Conservation (phyloP, 2,113 vertebrate species). For the Psophia crepitans region DNA sequence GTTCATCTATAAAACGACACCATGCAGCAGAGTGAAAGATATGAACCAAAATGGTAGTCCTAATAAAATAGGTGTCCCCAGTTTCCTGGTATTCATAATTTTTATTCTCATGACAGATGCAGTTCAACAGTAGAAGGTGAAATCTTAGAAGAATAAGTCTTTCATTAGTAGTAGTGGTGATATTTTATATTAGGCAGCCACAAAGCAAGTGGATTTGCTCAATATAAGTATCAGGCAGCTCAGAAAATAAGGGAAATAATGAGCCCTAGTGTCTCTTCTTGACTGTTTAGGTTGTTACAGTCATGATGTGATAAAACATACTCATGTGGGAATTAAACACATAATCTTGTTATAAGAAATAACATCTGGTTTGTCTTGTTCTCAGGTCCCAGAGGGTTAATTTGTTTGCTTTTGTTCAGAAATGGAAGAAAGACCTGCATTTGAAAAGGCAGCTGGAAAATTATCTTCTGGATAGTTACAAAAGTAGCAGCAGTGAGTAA, state of each 20-base stretch:
- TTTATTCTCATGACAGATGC: not conserved
- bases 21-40: not conserved
- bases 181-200: not conserved
- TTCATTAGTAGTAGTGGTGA: not conserved
- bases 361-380: not conserved
- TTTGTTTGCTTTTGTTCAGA: constrained; percentile 23
- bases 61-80: not conserved
- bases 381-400: not conserved
- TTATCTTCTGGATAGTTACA: not conserved
- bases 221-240: not conserved
- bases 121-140: not conserved
- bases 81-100: not conserved
- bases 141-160: not conserved
- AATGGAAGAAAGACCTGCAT: not conserved
- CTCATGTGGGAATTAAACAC: not conserved
- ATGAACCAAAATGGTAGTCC: not conserved
- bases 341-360: not conserved
- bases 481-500: not conserved
- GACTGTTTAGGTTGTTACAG: not conserved
- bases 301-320: not conserved
- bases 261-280: not conserved
- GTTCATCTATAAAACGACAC: not conserved
- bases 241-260: not conserved
- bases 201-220: not conserved
- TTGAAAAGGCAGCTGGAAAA: constrained; percentile 32